Evolutionary conservation across 2,888 invertebrate genomes (phyloP).

Genomic region (Catocala nupta): DNA sequence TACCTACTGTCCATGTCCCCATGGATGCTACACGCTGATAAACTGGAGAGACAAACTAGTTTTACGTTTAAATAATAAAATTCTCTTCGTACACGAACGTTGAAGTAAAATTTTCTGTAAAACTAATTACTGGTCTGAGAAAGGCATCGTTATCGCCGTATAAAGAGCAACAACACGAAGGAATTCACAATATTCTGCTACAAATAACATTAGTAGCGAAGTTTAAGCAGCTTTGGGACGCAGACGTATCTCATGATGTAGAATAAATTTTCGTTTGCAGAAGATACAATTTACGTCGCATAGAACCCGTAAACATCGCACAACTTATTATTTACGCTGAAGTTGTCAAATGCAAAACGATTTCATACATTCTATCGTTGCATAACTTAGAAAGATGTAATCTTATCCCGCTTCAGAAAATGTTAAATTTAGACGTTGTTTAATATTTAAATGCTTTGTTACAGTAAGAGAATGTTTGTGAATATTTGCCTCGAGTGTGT

Average conservation of each 20-base stretch:
- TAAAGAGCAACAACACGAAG: background rate
- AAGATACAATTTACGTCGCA: background rate
- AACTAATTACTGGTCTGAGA: background rate
- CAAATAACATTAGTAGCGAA: background rate
- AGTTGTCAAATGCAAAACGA: background rate
- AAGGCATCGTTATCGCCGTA: background rate
- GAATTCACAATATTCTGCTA: background rate
- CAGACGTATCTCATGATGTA: background rate
- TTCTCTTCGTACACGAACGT: no score
- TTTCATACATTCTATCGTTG: background rate
- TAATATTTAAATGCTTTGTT: no score
- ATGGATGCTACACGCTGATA: no score
- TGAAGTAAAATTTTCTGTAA: no score
- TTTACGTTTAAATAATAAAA: no score
- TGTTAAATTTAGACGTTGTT: no score
- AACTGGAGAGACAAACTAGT: no score
- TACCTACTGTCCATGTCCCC: no score
- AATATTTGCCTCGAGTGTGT: no score
- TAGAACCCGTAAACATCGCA: background rate
- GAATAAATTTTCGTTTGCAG: constrained; percentile 5
- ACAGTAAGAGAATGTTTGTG: no score
- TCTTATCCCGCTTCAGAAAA: no score
- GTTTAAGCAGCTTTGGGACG: background rate
- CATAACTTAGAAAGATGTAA: no score
- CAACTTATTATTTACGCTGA: background rate